Percentiles rank a stretch among this genome's conserved stretches.
phyloP scores from a whole-genome alignment of 2,888 invertebrate genomes.

The Silvanus unidentatus region DNA sequence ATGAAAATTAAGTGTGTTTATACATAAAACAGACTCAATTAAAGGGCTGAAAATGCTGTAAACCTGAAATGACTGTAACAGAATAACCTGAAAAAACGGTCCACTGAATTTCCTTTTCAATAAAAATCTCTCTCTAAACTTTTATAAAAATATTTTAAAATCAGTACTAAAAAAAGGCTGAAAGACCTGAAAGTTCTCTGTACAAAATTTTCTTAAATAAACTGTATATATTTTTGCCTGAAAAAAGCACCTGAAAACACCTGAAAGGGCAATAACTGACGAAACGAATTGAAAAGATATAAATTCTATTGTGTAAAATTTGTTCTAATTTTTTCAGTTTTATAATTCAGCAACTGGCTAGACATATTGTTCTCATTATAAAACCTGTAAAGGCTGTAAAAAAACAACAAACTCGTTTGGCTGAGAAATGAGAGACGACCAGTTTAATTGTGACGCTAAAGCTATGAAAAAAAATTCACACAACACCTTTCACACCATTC shows the following conservation, averaged over 20 bases:
- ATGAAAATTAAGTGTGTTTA: too few species aligned
- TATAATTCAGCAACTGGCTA: too few species aligned
- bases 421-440: conserved; percentile 17
- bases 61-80: conserved; percentile 5
- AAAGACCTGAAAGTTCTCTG: conserved; percentile 12
- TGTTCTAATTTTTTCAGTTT: too few species aligned
- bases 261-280: conserved; percentile 14
- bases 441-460: conserved; percentile 26
- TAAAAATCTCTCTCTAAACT: conserved; percentile 4
- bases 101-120: not conserved
- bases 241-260: conserved; percentile 2
- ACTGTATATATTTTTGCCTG: too few species aligned
- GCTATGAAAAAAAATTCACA: conserved; percentile 24
- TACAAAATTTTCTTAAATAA: too few species aligned
- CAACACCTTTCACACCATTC: conserved; percentile 8
- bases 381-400: conserved; percentile 29
- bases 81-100: conserved; percentile 2
- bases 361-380: not conserved
- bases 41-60: conserved; percentile 2
- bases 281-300: too few species aligned
- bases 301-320: too few species aligned
- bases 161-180: conserved; percentile 5
- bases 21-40: not conserved
- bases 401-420: conserved; percentile 8
- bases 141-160: too few species aligned